Base-by-base conservation (phyloP, 2,113 vertebrate genomes). In the Spilogale gracilis region DNA sequence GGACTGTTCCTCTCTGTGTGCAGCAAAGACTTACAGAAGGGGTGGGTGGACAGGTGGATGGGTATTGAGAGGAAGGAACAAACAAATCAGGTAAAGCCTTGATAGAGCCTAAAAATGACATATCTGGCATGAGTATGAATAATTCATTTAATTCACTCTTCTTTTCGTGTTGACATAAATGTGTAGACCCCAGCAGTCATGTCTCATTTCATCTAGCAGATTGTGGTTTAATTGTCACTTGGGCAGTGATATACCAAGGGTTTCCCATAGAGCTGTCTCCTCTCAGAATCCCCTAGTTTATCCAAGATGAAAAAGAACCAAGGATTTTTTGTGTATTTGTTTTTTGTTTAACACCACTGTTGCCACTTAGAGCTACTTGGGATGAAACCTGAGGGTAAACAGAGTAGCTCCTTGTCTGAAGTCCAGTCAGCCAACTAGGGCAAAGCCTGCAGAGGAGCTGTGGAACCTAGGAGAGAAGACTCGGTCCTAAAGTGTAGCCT, bases 231-330 rank as follows among this genome's bases (percentile, higher is more conserved):
- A 30, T 60, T 73, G 63, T 95, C 61, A 38, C 38, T n/a, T 52
- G 38, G 25, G 14, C 17, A 14, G 16, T 38, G 14, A n/a, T 52
- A 14, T 7, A 48, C 38, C 7, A 20, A 32, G 4, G 21, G 6
- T 92, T 85, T 76, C 71, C 94, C 48, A 87, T 2, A 30, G 56
- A 48, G 38, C 76, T 71, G n/a, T 82, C 48, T 23, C 83, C 87
- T 84, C 78, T 43, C 56, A 78, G 32, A 76, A 38, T 30, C 30
- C 54, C 18, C 63, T 90, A 17, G 71, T 20, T 94, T 78, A 54
- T 43, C 54, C 61, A 86, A 23, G 17, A 23, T 80, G 79, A 76
- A 67, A 79, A 65, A 84, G 50, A 83, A 56, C 17, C 30, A 60
- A 50, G 27, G 9, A 38, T 71, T 43, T 17, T 21, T 45, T 81